Conservation (phyloP, 2,113 vertebrate species). For the Corythaeola cristata region DNA sequence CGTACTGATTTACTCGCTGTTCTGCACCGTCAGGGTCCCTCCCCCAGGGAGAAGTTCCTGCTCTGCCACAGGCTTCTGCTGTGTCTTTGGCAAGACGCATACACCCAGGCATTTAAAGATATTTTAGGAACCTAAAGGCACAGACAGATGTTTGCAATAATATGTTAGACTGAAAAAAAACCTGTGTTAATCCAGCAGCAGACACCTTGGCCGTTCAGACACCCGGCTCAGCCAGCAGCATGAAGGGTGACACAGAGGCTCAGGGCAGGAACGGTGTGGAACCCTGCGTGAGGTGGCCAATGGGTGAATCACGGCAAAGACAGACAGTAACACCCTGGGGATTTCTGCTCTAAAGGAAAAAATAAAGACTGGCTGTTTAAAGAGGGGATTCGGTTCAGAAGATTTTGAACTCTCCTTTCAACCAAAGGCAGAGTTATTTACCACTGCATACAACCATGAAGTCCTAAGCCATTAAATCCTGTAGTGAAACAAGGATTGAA, state of each 20-base stretch:
- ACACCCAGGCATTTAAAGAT: background rate
- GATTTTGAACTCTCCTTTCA: constrained; percentile 25
- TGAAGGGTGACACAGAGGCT: background rate
- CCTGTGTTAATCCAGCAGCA: background rate
- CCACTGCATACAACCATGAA: background rate
- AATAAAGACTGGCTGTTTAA: constrained; percentile 4
- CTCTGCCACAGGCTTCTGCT: constrained; percentile 18
- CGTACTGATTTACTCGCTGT: background rate
- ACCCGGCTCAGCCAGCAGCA: background rate
- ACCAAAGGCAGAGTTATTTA: background rate
- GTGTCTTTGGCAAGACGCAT: background rate
- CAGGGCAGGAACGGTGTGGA: background rate
- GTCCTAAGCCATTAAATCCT: constrained; percentile 15
- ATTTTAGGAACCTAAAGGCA: constrained; percentile 1
- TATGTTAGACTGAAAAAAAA: background rate
- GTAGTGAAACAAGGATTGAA: background rate
- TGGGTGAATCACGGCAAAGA: background rate
- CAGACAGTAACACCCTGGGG: background rate
- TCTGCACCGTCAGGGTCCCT: background rate
- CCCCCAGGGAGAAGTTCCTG: background rate
- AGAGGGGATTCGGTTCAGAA: background rate
- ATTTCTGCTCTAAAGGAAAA: background rate
- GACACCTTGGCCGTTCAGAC: background rate
- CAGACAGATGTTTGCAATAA: background rate
- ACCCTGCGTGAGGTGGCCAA: background rate